Percentiles rank a stretch among this genome's conserved stretches.
phyloP scores from a whole-genome alignment of 2,797 vertebrate genomes.

The Helostoma temminkii region DNA sequence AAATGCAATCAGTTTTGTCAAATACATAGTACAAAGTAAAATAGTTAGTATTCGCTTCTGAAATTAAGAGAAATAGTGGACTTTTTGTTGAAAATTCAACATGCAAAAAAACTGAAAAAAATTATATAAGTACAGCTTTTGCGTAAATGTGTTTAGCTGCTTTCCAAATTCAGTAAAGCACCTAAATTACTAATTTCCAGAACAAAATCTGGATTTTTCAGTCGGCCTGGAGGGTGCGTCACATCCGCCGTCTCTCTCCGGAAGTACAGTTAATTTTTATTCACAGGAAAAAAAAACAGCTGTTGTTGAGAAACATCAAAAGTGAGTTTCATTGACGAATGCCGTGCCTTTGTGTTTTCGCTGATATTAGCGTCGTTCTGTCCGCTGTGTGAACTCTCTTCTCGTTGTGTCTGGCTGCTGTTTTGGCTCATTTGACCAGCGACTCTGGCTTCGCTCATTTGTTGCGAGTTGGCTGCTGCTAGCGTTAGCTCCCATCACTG shows the following conservation, averaged over 20 bases:
- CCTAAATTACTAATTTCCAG: too few relatives aligned
- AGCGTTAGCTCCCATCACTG: constrained; percentile 71
- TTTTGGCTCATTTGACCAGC: constrained; percentile 43
- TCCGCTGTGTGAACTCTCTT: background rate
- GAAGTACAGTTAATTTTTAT: constrained; percentile 87
- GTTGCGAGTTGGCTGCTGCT: constrained; percentile 76
- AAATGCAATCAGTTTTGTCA: too few relatives aligned
- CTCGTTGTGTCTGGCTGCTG: constrained; percentile 24
- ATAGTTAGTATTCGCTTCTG: too few relatives aligned
- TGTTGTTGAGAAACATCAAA: constrained; percentile 81
- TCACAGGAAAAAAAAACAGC: constrained; percentile 79
- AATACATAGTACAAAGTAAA: too few relatives aligned
- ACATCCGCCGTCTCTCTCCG: constrained; percentile 79
- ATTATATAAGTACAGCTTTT: too few relatives aligned
- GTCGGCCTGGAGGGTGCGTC: constrained; percentile 51
- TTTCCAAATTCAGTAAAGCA: too few relatives aligned
- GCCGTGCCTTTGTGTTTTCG: background rate
- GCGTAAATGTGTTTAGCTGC: too few relatives aligned
- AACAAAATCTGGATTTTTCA: constrained; percentile 7
- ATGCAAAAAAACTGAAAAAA: too few relatives aligned
- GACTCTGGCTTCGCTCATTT: constrained; percentile 67
- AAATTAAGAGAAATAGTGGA: too few relatives aligned
- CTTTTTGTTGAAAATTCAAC: too few relatives aligned
- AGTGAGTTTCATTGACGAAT: constrained; percentile 74
- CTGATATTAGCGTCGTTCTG: background rate